Evolutionary conservation across 1,140 invertebrate genomes (phyloP).

Genomic region (Solenopsis invicta): DNA sequence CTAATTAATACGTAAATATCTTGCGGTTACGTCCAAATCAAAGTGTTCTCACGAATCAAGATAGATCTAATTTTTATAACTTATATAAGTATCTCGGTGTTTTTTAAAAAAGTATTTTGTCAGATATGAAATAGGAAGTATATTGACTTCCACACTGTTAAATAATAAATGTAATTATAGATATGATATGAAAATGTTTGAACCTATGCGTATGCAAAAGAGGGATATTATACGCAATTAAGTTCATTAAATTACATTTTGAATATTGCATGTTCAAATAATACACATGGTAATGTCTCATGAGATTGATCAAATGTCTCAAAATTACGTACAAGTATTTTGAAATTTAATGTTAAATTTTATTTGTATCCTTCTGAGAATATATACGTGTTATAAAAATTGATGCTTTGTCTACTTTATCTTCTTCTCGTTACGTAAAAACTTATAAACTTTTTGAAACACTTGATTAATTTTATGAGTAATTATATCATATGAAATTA

Average conservation of each 20-base stretch:
- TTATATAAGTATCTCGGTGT: not conserved
- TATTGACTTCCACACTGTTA: not conserved
- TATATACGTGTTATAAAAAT: conserved; percentile 2
- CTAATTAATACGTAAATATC: not conserved
- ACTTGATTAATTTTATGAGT: not conserved
- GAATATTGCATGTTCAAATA: conserved; percentile 21
- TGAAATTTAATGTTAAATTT: not conserved
- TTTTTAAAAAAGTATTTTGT: not conserved
- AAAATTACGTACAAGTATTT: not conserved
- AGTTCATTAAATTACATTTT: not conserved
- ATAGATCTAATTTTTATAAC: conserved; percentile 6
- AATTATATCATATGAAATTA: conserved; percentile 5
- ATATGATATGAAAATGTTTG: not conserved
- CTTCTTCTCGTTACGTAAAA: not conserved
- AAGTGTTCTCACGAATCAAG: not conserved
- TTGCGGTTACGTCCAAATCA: not conserved
- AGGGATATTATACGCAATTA: not conserved
- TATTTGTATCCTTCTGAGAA: not conserved
- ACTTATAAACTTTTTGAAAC: not conserved
- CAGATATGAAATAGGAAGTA: not conserved
- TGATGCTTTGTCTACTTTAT: not conserved
- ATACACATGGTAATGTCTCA: not conserved
- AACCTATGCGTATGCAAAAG: not conserved
- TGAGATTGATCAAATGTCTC: not conserved
- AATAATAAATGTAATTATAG: not conserved